A percentile compares a stretch with the other conserved stretches of the same genome.
Evolutionary conservation across 2,888 invertebrate genomes (phyloP).

Genomic region (Ptychoptera contaminata): DNA sequence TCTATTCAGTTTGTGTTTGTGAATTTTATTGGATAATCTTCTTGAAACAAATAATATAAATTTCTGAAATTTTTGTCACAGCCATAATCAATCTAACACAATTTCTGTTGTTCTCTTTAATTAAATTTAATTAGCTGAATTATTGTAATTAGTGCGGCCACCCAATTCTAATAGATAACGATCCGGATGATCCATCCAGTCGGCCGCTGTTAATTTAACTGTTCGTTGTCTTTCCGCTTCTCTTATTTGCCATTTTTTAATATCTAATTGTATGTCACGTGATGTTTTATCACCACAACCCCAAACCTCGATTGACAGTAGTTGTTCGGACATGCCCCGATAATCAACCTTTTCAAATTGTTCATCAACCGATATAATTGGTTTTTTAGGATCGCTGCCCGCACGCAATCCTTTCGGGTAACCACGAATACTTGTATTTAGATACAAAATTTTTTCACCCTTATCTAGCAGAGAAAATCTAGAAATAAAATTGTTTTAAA

Average conservation of each 20-base stretch:
- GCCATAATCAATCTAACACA: no score
- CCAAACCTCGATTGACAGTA: conserved; percentile 61
- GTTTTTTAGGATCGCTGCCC: conserved; percentile 63
- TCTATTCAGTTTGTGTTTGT: no score
- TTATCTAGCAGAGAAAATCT: conserved; percentile 42
- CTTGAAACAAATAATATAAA: no score
- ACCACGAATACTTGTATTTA: conserved; percentile 69
- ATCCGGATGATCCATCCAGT: conserved; percentile 94
- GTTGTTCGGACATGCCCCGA: conserved; percentile 46
- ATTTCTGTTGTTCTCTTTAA: no score
- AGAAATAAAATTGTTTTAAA: background rate
- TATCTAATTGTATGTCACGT: conserved; percentile 69
- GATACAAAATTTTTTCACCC: conserved; percentile 63
- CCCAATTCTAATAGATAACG: conserved; percentile 78
- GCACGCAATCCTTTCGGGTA: conserved; percentile 72
- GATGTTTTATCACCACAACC: conserved; percentile 69
- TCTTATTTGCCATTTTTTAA: conserved; percentile 80
- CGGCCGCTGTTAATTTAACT: conserved; percentile 74
- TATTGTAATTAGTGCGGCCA: conserved; percentile 66
- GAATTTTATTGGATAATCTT: no score
- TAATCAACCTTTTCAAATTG: conserved; percentile 56
- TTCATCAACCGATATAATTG: conserved; percentile 54
- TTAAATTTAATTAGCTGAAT: conserved; percentile 36
- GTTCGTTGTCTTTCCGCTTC: conserved; percentile 75
- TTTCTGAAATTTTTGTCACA: no score